phyloP scores from a whole-genome alignment of 2,113 vertebrate genomes.

The Mustela lutreola region DNA sequence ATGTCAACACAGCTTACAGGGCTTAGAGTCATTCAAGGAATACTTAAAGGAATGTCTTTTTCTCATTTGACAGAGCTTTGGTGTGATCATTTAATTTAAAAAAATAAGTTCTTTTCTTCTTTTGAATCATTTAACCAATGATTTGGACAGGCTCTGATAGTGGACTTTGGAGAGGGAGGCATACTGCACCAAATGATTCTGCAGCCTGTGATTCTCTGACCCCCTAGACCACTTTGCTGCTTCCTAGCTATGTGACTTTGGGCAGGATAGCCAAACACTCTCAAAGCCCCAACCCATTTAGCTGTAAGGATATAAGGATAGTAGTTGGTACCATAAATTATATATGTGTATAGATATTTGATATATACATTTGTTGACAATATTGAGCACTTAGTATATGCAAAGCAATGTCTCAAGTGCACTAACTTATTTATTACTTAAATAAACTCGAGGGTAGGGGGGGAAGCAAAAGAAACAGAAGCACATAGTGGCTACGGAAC shows the following conservation, averaged over 20 bases:
- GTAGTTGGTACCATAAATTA: background rate
- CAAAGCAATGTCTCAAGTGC: background rate
- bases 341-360: background rate
- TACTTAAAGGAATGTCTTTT: background rate
- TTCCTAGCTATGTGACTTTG: background rate
- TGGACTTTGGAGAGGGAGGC: background rate
- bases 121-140: conserved; percentile 8
- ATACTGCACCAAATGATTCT: too few species aligned
- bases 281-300: background rate
- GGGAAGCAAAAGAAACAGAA: background rate
- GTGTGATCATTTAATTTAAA: background rate
- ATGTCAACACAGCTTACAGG: background rate
- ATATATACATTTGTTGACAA: background rate
- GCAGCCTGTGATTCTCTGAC: background rate
- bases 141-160: background rate
- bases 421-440: background rate
- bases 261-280: background rate
- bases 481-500: background rate
- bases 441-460: background rate
- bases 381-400: background rate
- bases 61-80: background rate
- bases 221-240: background rate
- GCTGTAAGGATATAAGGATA: background rate
- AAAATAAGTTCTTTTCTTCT: background rate
- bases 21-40: background rate